phyloP scores from a whole-genome alignment of 2,797 vertebrate genomes.

The Schizopygopsis malacanthus region DNA sequence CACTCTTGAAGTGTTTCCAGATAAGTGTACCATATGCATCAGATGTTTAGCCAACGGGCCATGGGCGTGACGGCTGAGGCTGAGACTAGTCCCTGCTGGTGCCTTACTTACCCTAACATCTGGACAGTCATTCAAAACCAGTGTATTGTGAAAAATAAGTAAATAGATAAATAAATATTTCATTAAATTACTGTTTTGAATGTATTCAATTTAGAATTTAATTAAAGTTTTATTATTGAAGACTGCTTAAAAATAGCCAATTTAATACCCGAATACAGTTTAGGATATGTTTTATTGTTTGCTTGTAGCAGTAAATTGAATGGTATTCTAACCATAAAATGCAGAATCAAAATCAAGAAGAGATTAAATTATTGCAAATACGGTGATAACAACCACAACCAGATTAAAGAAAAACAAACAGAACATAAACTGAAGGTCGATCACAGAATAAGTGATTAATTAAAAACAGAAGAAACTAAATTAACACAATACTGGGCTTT shows the following conservation, averaged over 20 bases:
- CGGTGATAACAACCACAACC: neutral
- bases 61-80: too few relatives aligned
- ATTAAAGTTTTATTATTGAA: neutral
- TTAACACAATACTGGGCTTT: neutral
- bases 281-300: neutral
- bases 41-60: too few relatives aligned
- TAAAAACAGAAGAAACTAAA: neutral
- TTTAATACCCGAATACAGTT: neutral
- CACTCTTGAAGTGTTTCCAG: too few relatives aligned
- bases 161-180: neutral
- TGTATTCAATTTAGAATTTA: neutral
- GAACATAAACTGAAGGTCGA: neutral
- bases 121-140: neutral
- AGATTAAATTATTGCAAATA: neutral
- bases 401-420: neutral
- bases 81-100: neutral
- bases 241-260: neutral
- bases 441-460: neutral
- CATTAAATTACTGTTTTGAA: neutral
- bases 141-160: neutral
- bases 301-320: neutral
- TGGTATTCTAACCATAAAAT: neutral
- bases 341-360: slow-evolving; percentile 3
- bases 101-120: neutral
- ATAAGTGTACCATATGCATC: too few relatives aligned